phyloP scores from a whole-genome alignment of 2,113 vertebrate species.

The Elaphurus davidianus region DNA sequence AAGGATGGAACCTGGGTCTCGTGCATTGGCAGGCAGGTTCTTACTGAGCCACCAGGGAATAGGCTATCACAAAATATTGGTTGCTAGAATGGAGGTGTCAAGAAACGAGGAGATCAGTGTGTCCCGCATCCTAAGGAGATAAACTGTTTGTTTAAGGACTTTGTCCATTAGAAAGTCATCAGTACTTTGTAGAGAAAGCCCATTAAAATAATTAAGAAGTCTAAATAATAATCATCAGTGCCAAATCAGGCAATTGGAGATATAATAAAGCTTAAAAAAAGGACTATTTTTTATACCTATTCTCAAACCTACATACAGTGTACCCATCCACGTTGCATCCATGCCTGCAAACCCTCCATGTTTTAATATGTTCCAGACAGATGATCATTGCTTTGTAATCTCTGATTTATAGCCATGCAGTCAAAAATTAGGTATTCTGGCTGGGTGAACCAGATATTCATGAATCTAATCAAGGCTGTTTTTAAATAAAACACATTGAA shows the following conservation, averaged over 20 bases:
- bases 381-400: slow-evolving; percentile 37
- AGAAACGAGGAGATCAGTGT: neutral
- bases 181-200: neutral
- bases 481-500: slow-evolving; percentile 44
- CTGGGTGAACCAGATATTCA: slow-evolving; percentile 50
- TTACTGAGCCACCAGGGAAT: neutral
- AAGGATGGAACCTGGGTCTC: neutral
- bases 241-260: neutral
- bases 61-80: neutral
- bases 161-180: neutral
- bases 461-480: slow-evolving; percentile 32
- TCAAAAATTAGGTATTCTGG: slow-evolving; percentile 61
- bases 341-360: neutral
- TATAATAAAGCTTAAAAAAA: neutral
- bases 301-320: neutral
- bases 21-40: neutral
- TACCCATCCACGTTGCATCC: neutral
- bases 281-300: neutral
- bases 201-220: neutral
- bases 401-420: slow-evolving; percentile 62
- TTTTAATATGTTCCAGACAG: slow-evolving; percentile 48
- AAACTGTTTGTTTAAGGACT: neutral
- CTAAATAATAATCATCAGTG: neutral
- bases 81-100: neutral
- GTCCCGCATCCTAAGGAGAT: neutral